These are phyloP conservation scores for Passer domesticus DNA, from an alignment of 2,113 vertebrate genomes.

Conservation along the genomic window DNA sequence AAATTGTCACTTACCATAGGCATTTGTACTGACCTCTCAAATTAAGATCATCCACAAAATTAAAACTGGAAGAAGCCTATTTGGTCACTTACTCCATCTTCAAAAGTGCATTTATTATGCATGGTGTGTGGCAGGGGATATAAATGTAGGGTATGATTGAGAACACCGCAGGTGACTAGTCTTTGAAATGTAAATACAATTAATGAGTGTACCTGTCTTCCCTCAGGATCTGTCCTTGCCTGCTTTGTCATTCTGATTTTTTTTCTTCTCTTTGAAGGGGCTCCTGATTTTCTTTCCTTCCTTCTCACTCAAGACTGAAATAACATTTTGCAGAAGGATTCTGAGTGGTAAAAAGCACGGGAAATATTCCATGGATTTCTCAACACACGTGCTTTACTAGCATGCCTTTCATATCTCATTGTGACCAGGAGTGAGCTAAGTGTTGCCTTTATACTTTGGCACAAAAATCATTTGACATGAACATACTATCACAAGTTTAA, in stretches of 20 bases:
- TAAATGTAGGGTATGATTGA: neutral
- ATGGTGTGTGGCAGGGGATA: neutral
- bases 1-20: conserved; percentile 21
- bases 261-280: neutral
- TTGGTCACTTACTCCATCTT: neutral
- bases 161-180: neutral
- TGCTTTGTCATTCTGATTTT: conserved; percentile 20
- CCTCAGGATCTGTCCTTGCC: conserved; percentile 17
- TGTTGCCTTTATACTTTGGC: neutral
- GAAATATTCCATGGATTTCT: neutral
- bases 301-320: neutral
- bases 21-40: conserved; percentile 40
- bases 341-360: neutral
- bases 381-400: neutral
- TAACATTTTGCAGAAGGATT: neutral
- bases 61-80: conserved; percentile 10
- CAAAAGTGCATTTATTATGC: conserved; percentile 43
- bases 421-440: neutral
- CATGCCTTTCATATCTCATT: neutral
- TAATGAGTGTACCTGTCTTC: conserved; percentile 34
- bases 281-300: neutral
- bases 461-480: neutral
- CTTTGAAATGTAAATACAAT: conserved; percentile 68
- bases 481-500: neutral
- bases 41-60: conserved; percentile 29